Evolutionary conservation across 92 coral and sea anemone species (phyloP), one percentile per base, ranked within the genome.

Genomic region (Palythoa grandis): DNA sequence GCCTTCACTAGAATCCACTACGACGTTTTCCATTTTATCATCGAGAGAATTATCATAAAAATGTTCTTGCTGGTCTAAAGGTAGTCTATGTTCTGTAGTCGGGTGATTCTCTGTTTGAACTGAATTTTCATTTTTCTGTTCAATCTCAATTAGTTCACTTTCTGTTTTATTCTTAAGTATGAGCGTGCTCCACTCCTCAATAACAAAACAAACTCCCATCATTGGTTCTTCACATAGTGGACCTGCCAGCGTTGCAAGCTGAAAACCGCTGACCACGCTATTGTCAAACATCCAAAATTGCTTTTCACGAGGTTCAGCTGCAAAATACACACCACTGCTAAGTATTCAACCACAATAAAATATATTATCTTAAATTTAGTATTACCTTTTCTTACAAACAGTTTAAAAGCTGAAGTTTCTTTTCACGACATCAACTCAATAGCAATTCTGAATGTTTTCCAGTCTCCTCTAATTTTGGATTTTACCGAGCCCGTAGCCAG

Each of bases 151-250:
- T 53, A 12, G n/a, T 24, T 23, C 40, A 25, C 48, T 54, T 40
- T 22, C 47, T 14, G 63, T 43, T 70, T 80, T 73, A 22, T 10
- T 48, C 16, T 80, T 74, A 37, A 20, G 43, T 80, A 23, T 80
- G 47, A 35, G 23, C 85, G 66, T 67, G 83, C 72, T 78, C 84
- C 95, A 91, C 56, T 93, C 87, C 82, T 97, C 98, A 15, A 97
- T 86, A 17, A 93, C 89, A 77, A 97, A 95, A 86, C 98, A 95
- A 25, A 97, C 98, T 3, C 99, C 99, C 99, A 97, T 97, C 74
- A 97, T 79, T 23, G 99, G 99, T 77, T 97, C 99, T 80, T 95
- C 94, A 68, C 99, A 97, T 35, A 97, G 87, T 3, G 99, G 99
- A 15, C 99, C 98, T 19, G 98, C 92, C 22, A 95, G 88, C 5